A percentile compares a stretch with the other conserved stretches of the same genome.
phyloP scores from a whole-genome alignment of 2,888 invertebrate genomes.

The Diarsia rubi region DNA sequence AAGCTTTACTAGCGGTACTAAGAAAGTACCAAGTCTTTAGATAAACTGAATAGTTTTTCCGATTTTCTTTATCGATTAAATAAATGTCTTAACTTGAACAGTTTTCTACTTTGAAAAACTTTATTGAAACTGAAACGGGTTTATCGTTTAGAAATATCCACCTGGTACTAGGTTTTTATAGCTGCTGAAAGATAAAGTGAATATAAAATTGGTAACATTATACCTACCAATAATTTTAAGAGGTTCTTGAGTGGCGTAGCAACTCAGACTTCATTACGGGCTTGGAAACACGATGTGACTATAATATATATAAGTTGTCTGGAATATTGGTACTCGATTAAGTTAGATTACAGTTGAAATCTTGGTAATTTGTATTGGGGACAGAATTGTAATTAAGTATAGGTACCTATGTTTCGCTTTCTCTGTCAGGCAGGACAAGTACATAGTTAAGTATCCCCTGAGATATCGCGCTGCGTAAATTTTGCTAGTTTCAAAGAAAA shows the following conservation, averaged over 20 bases:
- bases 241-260: slow-evolving; percentile 18
- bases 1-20: neutral
- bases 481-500: neutral
- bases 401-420: slow-evolving; percentile 9
- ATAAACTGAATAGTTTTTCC: neutral
- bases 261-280: slow-evolving; percentile 11
- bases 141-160: slow-evolving; percentile 1
- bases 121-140: neutral
- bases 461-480: slow-evolving; percentile 18
- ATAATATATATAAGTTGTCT: neutral
- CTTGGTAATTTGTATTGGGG: slow-evolving; percentile 6
- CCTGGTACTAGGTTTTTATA: slow-evolving; percentile 4
- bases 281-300: slow-evolving; percentile 11
- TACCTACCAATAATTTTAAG: slow-evolving; percentile 32
- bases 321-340: slow-evolving; percentile 1
- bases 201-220: slow-evolving; percentile 29
- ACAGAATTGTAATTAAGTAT: slow-evolving; percentile 21
- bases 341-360: slow-evolving; percentile 6
- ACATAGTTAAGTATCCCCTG: slow-evolving; percentile 36
- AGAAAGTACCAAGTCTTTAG: neutral
- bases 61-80: slow-evolving; percentile 5
- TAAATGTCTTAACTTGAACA: slow-evolving; percentile 9
- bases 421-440: neutral
- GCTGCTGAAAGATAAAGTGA: slow-evolving; percentile 9
- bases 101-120: slow-evolving; percentile 2